Evolutionary conservation across 2,888 invertebrate species (phyloP).

Genomic region (Pimpla rufipes): DNA sequence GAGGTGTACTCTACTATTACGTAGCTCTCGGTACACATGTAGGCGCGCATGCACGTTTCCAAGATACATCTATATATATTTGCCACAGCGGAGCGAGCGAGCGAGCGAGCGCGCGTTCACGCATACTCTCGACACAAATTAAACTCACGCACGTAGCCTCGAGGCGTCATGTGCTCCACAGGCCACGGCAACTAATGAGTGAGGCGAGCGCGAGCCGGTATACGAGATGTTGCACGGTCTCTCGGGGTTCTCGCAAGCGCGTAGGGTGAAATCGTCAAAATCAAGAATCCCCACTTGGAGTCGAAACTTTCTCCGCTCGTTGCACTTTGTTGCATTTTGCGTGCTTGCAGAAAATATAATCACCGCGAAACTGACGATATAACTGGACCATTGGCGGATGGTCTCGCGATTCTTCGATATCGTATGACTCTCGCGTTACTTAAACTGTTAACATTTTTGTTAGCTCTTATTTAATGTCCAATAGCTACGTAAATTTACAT

Average conservation of each 20-base stretch:
- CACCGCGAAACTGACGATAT: no score
- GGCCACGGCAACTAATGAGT: constrained; percentile 81
- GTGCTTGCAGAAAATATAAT: neutral
- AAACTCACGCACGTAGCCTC: constrained; percentile 83
- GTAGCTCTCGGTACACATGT: constrained; percentile 7
- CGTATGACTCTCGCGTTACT: no score
- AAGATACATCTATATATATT: constrained; percentile 20
- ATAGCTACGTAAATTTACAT: no score
- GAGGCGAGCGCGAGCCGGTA: constrained; percentile 76
- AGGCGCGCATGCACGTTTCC: constrained; percentile 19
- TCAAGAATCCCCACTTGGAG: constrained; percentile 5
- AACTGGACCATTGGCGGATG: no score
- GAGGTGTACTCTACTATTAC: constrained; percentile 28
- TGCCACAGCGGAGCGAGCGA: constrained; percentile 57
- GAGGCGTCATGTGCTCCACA: constrained; percentile 77
- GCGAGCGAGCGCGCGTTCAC: constrained; percentile 72
- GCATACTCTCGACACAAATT: constrained; percentile 81
- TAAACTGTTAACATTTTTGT: no score
- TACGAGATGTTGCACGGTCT: constrained; percentile 76
- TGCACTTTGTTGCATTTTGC: neutral
- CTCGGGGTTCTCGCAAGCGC: constrained; percentile 61
- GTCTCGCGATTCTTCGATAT: no score
- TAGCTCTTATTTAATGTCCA: no score
- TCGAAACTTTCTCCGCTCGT: constrained; percentile 15
- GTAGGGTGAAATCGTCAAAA: constrained; percentile 48